Evolutionary conservation across 1,140 invertebrate species (phyloP).

Genomic region (Plutomurus gul): DNA sequence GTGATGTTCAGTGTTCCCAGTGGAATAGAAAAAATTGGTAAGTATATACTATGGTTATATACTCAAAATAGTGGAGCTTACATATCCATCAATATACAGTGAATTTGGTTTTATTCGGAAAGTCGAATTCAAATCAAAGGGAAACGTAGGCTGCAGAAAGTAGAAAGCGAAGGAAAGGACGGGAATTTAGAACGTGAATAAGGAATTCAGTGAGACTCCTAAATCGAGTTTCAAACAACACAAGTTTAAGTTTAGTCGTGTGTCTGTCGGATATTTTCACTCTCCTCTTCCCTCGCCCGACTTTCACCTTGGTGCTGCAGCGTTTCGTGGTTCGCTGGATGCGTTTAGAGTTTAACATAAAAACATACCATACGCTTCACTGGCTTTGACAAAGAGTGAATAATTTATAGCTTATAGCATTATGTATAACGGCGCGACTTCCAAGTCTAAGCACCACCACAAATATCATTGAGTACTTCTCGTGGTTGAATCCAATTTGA

Average conservation of each 20-base stretch:
- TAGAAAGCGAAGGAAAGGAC: neutral
- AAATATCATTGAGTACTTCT: no score
- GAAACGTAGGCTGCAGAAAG: neutral
- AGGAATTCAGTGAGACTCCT: neutral
- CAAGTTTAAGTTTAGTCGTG: neutral
- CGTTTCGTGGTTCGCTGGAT: neutral
- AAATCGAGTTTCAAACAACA: conserved; percentile 15
- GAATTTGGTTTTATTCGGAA: neutral
- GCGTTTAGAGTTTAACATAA: neutral
- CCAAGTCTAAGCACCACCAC: no score
- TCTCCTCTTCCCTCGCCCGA: neutral
- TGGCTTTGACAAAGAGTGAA: conserved; percentile 17
- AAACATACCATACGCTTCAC: neutral
- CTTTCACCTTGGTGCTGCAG: neutral
- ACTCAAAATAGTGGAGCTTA: no score
- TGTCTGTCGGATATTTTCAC: conserved; percentile 11
- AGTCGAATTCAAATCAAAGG: neutral
- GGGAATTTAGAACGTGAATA: neutral
- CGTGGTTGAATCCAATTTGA: no score
- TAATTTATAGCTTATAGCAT: neutral
- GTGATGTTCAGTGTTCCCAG: no score
- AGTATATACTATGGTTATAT: no score
- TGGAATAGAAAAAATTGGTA: no score
- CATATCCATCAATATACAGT: no score
- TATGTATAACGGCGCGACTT: no score